Evolutionary conservation across 2,113 vertebrate species (phyloP).

Genomic region (Etheostoma spectabile): DNA sequence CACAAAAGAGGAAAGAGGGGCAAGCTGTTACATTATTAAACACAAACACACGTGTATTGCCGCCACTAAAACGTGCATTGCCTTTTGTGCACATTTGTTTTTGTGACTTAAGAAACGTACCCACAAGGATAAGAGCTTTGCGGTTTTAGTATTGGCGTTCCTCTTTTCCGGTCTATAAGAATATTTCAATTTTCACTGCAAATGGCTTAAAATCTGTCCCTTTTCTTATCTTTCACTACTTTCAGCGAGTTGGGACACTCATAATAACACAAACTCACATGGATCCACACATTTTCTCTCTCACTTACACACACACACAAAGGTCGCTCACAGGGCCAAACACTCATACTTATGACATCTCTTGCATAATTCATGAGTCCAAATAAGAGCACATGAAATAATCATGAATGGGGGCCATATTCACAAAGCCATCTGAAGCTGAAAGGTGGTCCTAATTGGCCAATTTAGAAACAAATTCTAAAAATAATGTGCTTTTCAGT

Average conservation of each 20-base stretch:
- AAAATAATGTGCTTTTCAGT: constrained; percentile 58
- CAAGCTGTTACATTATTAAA: constrained; percentile 73
- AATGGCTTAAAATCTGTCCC: constrained; percentile 27
- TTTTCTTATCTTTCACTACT: constrained; percentile 34
- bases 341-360: constrained; percentile 64
- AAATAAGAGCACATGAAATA: constrained; percentile 80
- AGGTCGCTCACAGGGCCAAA: constrained; percentile 54
- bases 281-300: constrained; percentile 23
- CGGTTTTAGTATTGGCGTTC: constrained; percentile 17
- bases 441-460: constrained; percentile 72
- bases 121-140: constrained; percentile 15
- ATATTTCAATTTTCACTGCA: constrained; percentile 6
- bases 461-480: constrained; percentile 58
- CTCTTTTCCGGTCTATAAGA: constrained; percentile 12
- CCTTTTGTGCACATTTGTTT: constrained; percentile 64
- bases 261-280: constrained; percentile 9
- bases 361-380: constrained; percentile 67
- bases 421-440: constrained; percentile 60
- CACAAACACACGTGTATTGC: constrained; percentile 51
- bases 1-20: constrained; percentile 64
- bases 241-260: constrained; percentile 21
- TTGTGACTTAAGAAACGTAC: constrained; percentile 36
- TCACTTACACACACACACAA: constrained; percentile 33
- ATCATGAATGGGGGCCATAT: constrained; percentile 60
- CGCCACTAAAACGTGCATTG: constrained; percentile 52